These are phyloP conservation scores for Pygoscelis antarcticus DNA, from an alignment of 2,113 vertebrate species.

Conservation along the genomic window DNA sequence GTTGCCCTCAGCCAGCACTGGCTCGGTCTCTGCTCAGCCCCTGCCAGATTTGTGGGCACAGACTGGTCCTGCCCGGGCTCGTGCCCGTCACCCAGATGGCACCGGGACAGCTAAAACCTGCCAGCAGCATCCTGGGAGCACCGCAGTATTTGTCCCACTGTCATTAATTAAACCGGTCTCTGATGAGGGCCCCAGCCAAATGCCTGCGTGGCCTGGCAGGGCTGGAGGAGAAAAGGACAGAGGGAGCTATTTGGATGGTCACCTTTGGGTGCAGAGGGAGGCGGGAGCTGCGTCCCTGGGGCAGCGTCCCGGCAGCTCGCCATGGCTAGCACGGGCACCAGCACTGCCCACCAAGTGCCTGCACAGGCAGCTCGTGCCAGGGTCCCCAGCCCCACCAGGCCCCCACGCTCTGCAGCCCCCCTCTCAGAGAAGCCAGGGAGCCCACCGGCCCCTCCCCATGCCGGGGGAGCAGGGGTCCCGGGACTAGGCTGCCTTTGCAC, in stretches of 20 bases:
- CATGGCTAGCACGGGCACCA: background rate
- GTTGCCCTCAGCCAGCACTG: background rate
- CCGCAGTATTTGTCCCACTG: background rate
- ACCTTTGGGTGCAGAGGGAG: background rate
- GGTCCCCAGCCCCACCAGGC: no score
- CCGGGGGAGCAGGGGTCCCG: background rate
- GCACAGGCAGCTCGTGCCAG: background rate
- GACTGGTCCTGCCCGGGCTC: background rate
- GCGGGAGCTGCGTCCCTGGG: fast-evolving
- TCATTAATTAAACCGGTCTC: background rate
- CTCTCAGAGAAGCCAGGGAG: background rate
- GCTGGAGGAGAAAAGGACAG: background rate
- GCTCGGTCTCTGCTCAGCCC: background rate
- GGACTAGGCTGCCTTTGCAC: background rate
- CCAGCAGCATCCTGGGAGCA: background rate
- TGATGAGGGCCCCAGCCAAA: background rate
- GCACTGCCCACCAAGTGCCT: background rate
- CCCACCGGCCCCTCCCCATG: background rate
- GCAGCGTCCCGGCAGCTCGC: background rate
- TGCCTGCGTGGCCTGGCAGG: fast-evolving
- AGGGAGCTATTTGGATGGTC: background rate
- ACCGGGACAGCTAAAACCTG: background rate
- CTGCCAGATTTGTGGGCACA: fast-evolving
- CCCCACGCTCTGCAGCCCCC: background rate
- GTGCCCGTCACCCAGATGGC: background rate